phyloP scores from a whole-genome alignment of 1,140 invertebrate species.

The Drosophila simulans region DNA sequence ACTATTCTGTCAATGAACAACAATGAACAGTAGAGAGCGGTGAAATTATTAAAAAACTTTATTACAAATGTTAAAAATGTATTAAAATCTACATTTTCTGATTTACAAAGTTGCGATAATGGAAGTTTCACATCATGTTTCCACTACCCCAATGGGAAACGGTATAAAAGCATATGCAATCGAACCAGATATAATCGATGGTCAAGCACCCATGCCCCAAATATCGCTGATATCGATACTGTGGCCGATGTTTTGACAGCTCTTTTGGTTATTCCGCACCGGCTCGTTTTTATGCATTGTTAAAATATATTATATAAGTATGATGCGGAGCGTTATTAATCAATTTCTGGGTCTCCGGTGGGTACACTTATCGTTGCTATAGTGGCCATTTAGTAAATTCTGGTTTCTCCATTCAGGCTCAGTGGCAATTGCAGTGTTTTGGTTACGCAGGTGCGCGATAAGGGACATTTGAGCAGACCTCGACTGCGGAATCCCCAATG shows the following conservation, averaged over 20 bases:
- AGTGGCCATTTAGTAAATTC: background rate
- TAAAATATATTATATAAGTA: slow-evolving; percentile 34
- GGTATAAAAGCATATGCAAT: too few relatives aligned
- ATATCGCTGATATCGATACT: too few relatives aligned
- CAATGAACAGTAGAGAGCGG: too few relatives aligned
- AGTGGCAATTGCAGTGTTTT: slow-evolving; percentile 29
- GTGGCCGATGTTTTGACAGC: background rate
- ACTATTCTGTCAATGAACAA: too few relatives aligned
- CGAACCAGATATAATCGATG: too few relatives aligned
- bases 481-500: slow-evolving; percentile 86
- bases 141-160: too few relatives aligned
- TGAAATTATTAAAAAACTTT: too few relatives aligned
- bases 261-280: background rate
- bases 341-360: slow-evolving; percentile 23
- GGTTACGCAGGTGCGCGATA: slow-evolving; percentile 80
- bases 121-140: too few relatives aligned
- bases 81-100: too few relatives aligned
- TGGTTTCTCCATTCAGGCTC: slow-evolving; percentile 26
- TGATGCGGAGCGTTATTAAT: slow-evolving; percentile 22
- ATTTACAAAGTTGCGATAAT: too few relatives aligned
- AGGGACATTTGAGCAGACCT: slow-evolving; percentile 84
- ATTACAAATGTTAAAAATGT: too few relatives aligned
- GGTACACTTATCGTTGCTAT: background rate
- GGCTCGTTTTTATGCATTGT: slow-evolving; percentile 7
- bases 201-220: too few relatives aligned